Conservation (phyloP, 2,797 vertebrate species). For the Phoeniculus purpureus region DNA sequence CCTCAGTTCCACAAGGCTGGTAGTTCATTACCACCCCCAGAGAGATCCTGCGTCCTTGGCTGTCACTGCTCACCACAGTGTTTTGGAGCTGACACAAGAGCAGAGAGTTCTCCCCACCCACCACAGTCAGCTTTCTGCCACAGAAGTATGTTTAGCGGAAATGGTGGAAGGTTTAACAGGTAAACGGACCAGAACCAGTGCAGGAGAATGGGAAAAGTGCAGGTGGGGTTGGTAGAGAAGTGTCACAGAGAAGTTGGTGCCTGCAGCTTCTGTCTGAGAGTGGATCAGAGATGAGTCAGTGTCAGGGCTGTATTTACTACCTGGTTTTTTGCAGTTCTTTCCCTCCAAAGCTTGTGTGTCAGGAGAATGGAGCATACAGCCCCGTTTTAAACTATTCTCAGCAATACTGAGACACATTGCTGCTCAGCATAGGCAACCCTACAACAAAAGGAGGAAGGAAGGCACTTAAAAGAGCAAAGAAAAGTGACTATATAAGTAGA, state of each 20-base stretch:
- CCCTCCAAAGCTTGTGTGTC: neutral
- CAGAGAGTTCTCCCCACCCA: neutral
- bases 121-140: neutral
- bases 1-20: too few species aligned
- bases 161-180: neutral
- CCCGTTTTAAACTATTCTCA: constrained; percentile 1
- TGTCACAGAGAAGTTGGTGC: neutral
- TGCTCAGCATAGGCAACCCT: neutral
- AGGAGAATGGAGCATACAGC: neutral
- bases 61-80: neutral
- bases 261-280: neutral
- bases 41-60: neutral
- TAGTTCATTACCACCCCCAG: neutral
- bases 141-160: neutral
- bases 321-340: constrained; percentile 10
- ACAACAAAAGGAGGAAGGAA: constrained; percentile 53
- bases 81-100: neutral
- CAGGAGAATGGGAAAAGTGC: neutral
- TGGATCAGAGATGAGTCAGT: neutral
- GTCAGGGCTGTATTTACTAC: neutral
- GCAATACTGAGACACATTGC: neutral
- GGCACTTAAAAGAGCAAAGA: neutral
- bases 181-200: neutral
- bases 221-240: neutral
- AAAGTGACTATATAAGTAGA: neutral